These are phyloP conservation scores for Macroglossus sobrinus DNA, from an alignment of 2,113 vertebrate species.

Conservation along the genomic window DNA sequence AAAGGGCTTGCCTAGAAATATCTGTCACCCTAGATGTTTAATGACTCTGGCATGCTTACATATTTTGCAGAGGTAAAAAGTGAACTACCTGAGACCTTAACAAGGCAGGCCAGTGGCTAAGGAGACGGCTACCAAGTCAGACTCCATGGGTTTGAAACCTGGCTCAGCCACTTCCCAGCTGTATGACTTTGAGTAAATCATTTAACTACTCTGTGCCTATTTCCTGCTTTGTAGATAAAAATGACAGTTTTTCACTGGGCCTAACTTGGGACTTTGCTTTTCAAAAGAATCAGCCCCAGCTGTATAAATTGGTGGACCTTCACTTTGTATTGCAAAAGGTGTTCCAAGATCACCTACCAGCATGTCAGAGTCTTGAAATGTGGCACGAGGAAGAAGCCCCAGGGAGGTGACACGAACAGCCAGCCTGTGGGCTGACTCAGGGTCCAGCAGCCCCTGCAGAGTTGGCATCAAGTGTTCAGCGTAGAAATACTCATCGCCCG, in stretches of 20 bases:
- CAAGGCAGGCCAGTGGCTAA: not conserved
- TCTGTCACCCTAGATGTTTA: not conserved
- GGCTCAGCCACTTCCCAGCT: not conserved
- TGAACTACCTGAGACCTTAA: not conserved
- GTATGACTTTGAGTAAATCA: not conserved
- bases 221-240: not conserved
- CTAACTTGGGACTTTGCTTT: not conserved
- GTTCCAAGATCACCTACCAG: constrained; percentile 80
- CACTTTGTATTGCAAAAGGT: not conserved
- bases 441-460: constrained; percentile 86
- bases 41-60: not conserved
- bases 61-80: not conserved
- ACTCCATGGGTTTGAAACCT: not conserved
- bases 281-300: not conserved
- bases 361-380: constrained; percentile 83
- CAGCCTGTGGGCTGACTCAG: constrained; percentile 87
- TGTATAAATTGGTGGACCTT: not conserved
- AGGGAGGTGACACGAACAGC: constrained; percentile 83
- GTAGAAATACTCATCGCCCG: constrained; percentile 91
- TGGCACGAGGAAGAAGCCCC: constrained; percentile 84
- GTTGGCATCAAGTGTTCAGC: constrained; percentile 88
- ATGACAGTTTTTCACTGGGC: not conserved
- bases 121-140: not conserved
- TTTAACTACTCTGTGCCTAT: not conserved
- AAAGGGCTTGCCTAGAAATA: not conserved